Evolutionary conservation across 2,888 invertebrate species (phyloP).

Genomic region (Tetragonula carbonaria): DNA sequence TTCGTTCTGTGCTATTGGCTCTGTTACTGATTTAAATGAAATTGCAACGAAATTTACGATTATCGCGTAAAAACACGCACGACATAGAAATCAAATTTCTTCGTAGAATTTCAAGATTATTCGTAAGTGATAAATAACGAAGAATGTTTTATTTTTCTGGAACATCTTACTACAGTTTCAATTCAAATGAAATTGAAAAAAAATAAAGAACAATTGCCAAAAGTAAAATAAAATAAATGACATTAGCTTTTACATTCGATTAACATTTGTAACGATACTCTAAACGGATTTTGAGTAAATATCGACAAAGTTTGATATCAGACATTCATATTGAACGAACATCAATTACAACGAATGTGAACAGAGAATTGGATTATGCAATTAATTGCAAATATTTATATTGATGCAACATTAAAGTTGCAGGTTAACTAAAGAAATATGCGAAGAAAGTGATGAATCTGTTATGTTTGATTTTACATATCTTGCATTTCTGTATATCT

Average conservation of each 20-base stretch:
- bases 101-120: background rate
- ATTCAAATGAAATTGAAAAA: background rate
- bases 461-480: no score
- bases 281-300: background rate
- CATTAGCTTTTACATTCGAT: background rate
- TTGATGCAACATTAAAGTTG: no score
- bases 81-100: background rate
- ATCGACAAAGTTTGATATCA: background rate
- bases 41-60: background rate
- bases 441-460: background rate
- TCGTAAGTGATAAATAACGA: background rate
- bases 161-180: background rate
- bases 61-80: background rate
- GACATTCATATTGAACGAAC: background rate
- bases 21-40: background rate
- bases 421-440: background rate
- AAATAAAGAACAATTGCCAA: background rate
- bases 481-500: background rate
- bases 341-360: background rate
- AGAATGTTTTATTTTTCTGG: background rate
- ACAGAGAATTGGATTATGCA: background rate
- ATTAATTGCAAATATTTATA: background rate
- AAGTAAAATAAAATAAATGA: background rate
- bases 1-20: background rate
- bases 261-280: background rate